A percentile compares a stretch with the other conserved stretches of the same genome.
phyloP scores from a whole-genome alignment of 2,888 invertebrate genomes.

The Tenthredo scrophulariae region DNA sequence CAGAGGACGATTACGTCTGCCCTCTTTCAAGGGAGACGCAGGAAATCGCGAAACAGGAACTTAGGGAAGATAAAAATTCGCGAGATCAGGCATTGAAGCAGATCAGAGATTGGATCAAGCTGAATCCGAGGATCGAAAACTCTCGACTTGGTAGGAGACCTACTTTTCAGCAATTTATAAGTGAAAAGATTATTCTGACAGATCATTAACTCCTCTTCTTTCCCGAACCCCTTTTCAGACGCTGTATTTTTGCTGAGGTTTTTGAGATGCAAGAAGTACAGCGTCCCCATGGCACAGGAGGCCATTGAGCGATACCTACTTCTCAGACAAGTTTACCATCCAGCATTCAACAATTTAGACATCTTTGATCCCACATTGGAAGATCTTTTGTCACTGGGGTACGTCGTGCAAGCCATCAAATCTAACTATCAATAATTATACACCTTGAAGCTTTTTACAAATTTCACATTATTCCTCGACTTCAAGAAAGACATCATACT shows the following conservation, averaged over 20 bases:
- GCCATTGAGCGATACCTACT: conserved; percentile 89
- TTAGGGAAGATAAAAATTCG: conserved; percentile 84
- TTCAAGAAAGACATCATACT: not conserved
- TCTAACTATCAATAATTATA: not conserved
- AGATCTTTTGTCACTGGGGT: conserved; percentile 87
- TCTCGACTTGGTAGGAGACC: conserved; percentile 83
- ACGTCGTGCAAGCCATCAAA: conserved; percentile 50
- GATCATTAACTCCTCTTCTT: not conserved
- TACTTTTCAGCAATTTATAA: not conserved
- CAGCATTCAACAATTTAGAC: conserved; percentile 87
- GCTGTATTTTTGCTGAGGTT: conserved; percentile 86
- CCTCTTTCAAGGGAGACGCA: conserved; percentile 82
- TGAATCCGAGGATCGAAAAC: conserved; percentile 85
- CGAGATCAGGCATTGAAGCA: conserved; percentile 84
- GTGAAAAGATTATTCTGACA: too few relatives aligned
- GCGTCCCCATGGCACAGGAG: conserved; percentile 88
- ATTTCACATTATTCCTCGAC: not conserved
- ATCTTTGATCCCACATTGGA: conserved; percentile 85
- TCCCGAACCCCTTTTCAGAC: conserved; percentile 79
- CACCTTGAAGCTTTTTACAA: not conserved
- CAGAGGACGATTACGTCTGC: conserved; percentile 84
- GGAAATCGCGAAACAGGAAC: conserved; percentile 83
- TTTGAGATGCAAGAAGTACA: conserved; percentile 90
- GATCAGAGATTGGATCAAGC: conserved; percentile 85
- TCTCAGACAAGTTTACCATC: conserved; percentile 87